Base-by-base conservation (phyloP, 2,888 invertebrate genomes). In the Desoria tigrina region DNA sequence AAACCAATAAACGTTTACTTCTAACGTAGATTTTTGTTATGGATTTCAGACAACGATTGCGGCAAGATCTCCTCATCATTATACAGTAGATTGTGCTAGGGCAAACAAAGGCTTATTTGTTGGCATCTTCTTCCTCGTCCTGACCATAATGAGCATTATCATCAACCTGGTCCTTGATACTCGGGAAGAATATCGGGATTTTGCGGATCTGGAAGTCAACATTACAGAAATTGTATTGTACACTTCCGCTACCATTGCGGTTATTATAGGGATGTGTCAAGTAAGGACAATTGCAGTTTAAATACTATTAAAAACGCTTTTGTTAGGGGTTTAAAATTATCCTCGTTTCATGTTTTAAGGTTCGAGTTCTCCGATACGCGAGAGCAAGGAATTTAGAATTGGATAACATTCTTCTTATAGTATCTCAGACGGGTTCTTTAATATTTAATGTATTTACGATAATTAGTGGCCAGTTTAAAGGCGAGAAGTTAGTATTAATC, bases 61-160 rank as follows among this genome's bases (percentile, higher is more conserved):
- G 3, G 70, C 90, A 78, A 86, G 90, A 73, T 91, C 91, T 0
- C 92, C 92, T 0, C 92, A 94, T 81, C 88, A 93, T 77, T 94
- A 93, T 81, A 92, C 92, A 61, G 94, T 95, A 4, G 96, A 96
- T 79, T 96, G 96, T 80, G 92, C 94, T 0, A 85, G 92, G 66
- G 94, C 95, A 0, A 94, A 94, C 81, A 93, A 93, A 81, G 94
- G 94, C 0, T 84, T 95, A 3, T 95, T 95, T 80, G 88, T 93
- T 71, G 94, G 94, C 42, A 92, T 93, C 69, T 82, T 93, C 49
- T 87, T 93, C 50, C 83, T 94, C 51, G 94, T 94, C 21, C 83
- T 94, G 53, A 92, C 93, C 21, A 93, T 94, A 76, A 94, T 94
- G 78, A 92, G 92, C 2, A 83, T 94, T 62, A 93, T 95, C 73